Evolutionary conservation across 2,113 vertebrate species (phyloP), one percentile per base, ranked within the genome.

Genomic region (Galemys pyrenaicus): DNA sequence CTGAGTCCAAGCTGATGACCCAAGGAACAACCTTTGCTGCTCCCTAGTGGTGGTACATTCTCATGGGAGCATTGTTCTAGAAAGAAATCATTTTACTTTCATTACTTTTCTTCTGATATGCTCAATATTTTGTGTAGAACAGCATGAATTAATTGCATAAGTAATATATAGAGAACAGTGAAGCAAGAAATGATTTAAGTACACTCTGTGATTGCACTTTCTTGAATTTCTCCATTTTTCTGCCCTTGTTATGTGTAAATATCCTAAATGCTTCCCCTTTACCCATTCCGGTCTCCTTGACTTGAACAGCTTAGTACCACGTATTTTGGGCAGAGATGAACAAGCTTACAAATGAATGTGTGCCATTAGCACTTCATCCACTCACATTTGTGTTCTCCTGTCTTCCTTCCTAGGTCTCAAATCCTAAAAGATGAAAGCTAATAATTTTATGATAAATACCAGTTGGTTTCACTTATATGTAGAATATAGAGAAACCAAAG

Each of bases 11-110:
- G 26, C 41, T 62, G 24, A 85, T n/a, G 41, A 60, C 35, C 51
- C 8, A 80, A 85, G 74, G 26, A 89, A 16, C 30, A 56, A 74
- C 17, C 90, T 93, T 51, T 93, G 46, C 89, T 93, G 84, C 89
- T 37, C 87, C 94, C 92, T 95, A 60, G 81, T 58, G 92, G 84
- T 70, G 13, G 13, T n/a, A 49, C 41, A 0, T 51, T 83, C 85
- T 91, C 24, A 16, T 62, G 44, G 49, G 46, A 24, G 15, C 5
- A 17, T 5, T 6, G 9, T 9, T 71, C 17, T 60, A 24, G 64
- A 89, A 80, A 49, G 64, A 74, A 64, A 60, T 82, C 28, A 3
- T 37, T 44, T 44, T 20, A 12, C 10, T 75, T 35, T 49, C 20
- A 46, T 74, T n/a, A 41, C 49, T 4, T 93, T 70, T 64, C 65